Base-by-base conservation (phyloP, 2,888 invertebrate genomes). In the Gryllus longicercus region DNA sequence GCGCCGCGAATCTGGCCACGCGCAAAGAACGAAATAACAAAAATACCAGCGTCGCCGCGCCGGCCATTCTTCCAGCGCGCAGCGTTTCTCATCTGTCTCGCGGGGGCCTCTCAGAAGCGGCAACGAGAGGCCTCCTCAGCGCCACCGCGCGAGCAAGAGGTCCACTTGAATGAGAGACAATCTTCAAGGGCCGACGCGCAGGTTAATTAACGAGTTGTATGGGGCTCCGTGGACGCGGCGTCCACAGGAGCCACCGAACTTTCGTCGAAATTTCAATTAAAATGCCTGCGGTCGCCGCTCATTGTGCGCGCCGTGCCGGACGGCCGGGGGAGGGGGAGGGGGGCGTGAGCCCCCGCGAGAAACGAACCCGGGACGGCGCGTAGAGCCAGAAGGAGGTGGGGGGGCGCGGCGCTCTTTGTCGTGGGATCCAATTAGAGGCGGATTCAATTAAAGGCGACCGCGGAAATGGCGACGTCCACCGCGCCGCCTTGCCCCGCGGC, bases 211-310 rank as follows among this genome's bases (percentile, higher is more conserved):
- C 63, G 63, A 18, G n/a, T 63, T 63, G 63, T 63, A 63, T 16
- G 63, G 63, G 38, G 38, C 38, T 38, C 38, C 8, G 38, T 38
- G 38, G 38, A 38, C 38, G 38, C 5, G 38, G 38, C 38, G 38
- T 38, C 63, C 63, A 3, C 3, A 63, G 14, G 63, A 63, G 63
- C 14, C 63, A 18, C 63, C n/a, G 63, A 16, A 63, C 63, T 63
- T 63, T 63, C 63, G 63, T 63, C 63, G 63, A 63, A 63, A 63
- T 63, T 63, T 63, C 63, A 63, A 63, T 63, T 63, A 63, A n/a
- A 63, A 63, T 63, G 63, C 63, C 63, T 63, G 63, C 63, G 63
- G 63, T 63, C 63, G 63, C 63, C 63, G 16, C 14, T 12, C 14
- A 63, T 63, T 63, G 63, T 63, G 63, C 1, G 14, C n/a, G 11